Conservation (phyloP, 2,888 invertebrate genomes). For the Caenorhabditis parvicauda region DNA sequence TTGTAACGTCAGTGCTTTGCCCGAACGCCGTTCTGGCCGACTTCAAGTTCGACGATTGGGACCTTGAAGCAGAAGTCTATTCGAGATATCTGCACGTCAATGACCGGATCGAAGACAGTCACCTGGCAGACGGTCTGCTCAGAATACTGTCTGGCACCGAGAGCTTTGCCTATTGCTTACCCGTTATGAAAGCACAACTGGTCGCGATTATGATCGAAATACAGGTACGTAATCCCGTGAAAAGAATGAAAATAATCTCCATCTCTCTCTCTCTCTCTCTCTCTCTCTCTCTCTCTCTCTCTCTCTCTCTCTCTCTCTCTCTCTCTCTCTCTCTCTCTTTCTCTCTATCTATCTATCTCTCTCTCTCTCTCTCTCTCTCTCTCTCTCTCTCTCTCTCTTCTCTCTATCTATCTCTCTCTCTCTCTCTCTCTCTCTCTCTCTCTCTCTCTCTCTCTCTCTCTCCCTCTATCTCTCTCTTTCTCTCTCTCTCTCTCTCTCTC, state of each 20-base stretch:
- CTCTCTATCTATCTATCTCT: neutral
- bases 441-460: neutral
- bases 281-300: neutral
- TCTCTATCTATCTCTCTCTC: neutral
- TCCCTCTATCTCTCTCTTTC: neutral
- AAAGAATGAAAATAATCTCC: no score
- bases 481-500: neutral
- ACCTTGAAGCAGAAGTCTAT: conserved; percentile 13
- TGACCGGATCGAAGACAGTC: conserved; percentile 1
- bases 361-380: neutral
- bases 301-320: neutral
- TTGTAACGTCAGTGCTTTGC: no score
- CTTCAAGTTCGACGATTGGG: conserved; percentile 26
- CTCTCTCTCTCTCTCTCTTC: conserved; percentile 4
- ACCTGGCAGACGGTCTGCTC: conserved; percentile 21
- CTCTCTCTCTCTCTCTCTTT: neutral
- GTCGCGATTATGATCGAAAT: conserved; percentile 26
- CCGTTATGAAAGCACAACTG: conserved; percentile 35
- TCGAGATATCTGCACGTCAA: conserved; percentile 19
- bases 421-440: neutral
- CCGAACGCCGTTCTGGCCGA: no score
- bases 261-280: neutral
- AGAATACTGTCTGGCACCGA: conserved; percentile 25
- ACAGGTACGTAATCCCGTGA: no score
- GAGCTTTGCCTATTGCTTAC: conserved; percentile 30